Percentiles rank a stretch among this genome's conserved stretches.
Evolutionary conservation across 2,888 invertebrate genomes (phyloP).

Genomic region (Criorhina ranunculi): DNA sequence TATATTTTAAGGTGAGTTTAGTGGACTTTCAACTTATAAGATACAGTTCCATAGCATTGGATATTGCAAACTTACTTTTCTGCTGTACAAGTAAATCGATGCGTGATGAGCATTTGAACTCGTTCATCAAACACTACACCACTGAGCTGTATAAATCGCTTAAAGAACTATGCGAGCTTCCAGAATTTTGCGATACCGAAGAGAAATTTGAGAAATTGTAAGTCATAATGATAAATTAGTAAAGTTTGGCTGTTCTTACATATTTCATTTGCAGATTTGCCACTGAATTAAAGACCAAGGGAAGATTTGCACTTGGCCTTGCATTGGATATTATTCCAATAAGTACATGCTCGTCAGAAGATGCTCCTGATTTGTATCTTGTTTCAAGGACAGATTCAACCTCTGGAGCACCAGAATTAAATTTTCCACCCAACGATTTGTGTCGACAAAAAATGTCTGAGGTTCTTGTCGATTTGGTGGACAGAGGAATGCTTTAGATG

Average conservation of each 20-base stretch:
- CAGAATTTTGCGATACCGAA: slow-evolving; percentile 83
- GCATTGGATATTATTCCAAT: slow-evolving; percentile 90
- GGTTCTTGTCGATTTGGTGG: slow-evolving; percentile 88
- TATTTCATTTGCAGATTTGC: slow-evolving; percentile 85
- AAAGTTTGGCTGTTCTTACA: neutral
- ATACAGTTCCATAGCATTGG: slow-evolving; percentile 89
- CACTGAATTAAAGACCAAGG: slow-evolving; percentile 87
- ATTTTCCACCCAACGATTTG: slow-evolving; percentile 86
- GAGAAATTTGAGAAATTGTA: slow-evolving; percentile 86
- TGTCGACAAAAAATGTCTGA: slow-evolving; percentile 90
- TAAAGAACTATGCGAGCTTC: slow-evolving; percentile 85
- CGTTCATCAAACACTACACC: slow-evolving; percentile 87
- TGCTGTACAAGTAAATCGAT: slow-evolving; percentile 88
- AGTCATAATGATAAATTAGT: slow-evolving; percentile 79
- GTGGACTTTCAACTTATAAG: slow-evolving; percentile 90
- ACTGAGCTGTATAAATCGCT: slow-evolving; percentile 86
- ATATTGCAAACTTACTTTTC: slow-evolving; percentile 88
- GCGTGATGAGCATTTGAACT: slow-evolving; percentile 86
- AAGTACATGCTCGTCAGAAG: slow-evolving; percentile 88
- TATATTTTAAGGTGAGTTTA: slow-evolving; percentile 87
- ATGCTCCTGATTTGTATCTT: slow-evolving; percentile 89
- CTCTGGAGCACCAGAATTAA: slow-evolving; percentile 82
- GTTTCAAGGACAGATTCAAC: slow-evolving; percentile 81
- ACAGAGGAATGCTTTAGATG: slow-evolving; percentile 86
- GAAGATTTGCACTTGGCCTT: slow-evolving; percentile 88